Percentiles rank a stretch among this genome's conserved stretches.
Conservation (phyloP, 2,888 invertebrate genomes). For the Ornithoptera priamus region DNA sequence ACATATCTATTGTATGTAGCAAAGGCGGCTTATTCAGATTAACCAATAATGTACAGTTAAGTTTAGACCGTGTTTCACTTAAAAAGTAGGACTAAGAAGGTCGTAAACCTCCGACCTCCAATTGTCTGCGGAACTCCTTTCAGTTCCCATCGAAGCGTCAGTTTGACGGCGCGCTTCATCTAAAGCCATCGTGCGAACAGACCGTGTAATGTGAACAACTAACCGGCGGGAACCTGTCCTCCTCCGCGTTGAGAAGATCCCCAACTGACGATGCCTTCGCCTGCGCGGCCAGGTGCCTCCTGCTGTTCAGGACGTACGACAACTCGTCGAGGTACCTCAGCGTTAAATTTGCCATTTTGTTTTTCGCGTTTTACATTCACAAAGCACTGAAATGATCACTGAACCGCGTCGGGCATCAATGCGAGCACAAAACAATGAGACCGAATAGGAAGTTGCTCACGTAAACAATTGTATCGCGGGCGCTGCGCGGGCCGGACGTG, state of each 20-base stretch:
- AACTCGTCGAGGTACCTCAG: conserved; percentile 76
- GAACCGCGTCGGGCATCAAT: conserved; percentile 36
- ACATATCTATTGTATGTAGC: too few relatives aligned
- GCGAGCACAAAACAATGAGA: conserved; percentile 33
- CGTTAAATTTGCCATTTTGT: conserved; percentile 68
- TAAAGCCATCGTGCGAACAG: neutral
- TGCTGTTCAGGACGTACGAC: conserved; percentile 71
- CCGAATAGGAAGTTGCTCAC: conserved; percentile 46
- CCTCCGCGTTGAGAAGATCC: conserved; percentile 70
- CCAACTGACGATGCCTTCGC: conserved; percentile 75
- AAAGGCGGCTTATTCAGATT: too few relatives aligned
- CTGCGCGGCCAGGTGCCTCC: conserved; percentile 65
- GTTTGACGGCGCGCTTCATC: neutral
- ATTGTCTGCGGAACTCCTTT: conserved; percentile 32
- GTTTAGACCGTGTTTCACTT: too few relatives aligned
- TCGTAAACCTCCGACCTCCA: conserved; percentile 36
- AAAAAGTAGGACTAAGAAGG: conserved; percentile 37
- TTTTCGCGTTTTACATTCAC: conserved; percentile 34
- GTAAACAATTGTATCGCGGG: conserved; percentile 47
- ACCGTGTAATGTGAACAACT: conserved; percentile 33
- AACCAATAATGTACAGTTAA: too few relatives aligned
- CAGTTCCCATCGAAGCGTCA: conserved; percentile 23
- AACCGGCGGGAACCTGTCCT: conserved; percentile 68
- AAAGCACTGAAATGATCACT: conserved; percentile 35
- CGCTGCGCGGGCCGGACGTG: conserved; percentile 35